Conservation (phyloP, 2,888 invertebrate species). For the Onthophagus sagittarius region DNA sequence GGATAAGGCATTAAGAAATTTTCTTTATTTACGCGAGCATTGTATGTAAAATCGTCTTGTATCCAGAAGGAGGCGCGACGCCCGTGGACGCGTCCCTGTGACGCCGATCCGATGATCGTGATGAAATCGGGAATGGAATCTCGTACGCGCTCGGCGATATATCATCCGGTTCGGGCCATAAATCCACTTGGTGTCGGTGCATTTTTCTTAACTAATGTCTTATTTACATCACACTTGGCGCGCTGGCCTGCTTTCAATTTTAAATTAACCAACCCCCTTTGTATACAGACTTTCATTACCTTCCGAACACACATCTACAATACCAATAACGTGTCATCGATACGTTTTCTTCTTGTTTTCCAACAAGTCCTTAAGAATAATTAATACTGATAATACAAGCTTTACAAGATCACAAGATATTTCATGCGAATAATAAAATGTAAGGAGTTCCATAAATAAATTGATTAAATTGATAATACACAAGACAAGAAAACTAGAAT, state of each 20-base stretch:
- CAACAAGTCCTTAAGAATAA: background rate
- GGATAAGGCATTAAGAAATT: conserved; percentile 18
- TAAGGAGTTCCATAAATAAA: no score
- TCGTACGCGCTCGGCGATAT: conserved; percentile 17
- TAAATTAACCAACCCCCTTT: conserved; percentile 9
- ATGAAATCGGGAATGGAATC: conserved; percentile 20
- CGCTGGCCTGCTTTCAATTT: conserved; percentile 18
- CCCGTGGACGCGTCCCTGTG: background rate
- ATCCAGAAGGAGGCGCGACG: conserved; percentile 16
- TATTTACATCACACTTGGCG: conserved; percentile 21
- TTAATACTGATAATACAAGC: no score
- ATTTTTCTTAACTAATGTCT: conserved; percentile 21
- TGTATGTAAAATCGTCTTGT: conserved; percentile 16
- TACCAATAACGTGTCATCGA: background rate
- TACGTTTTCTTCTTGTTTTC: background rate
- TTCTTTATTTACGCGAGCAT: conserved; percentile 16
- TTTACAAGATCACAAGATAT: no score
- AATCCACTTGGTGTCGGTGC: conserved; percentile 17
- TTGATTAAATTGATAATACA: no score
- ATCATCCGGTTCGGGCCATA: conserved; percentile 15
- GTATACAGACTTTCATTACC: background rate
- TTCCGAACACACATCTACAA: background rate
- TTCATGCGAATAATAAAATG: no score
- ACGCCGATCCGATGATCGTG: conserved; percentile 17
- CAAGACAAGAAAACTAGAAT: no score